These are phyloP conservation scores for Phortica okadai DNA, from an alignment of 2,888 invertebrate species.

Conservation along the genomic window DNA sequence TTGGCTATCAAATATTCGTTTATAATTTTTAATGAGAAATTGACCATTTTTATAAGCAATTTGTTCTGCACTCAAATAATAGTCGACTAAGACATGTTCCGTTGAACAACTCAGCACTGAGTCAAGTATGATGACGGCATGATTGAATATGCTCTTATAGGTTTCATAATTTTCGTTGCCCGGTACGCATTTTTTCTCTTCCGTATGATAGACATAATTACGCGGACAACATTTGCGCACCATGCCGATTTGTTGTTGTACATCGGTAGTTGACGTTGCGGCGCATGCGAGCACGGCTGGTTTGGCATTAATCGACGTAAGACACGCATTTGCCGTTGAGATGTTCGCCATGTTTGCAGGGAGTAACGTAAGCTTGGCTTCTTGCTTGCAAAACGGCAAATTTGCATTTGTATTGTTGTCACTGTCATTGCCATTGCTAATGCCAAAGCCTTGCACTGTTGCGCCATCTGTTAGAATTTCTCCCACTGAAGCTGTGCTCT, in stretches of 20 bases:
- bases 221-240: slow-evolving; percentile 73
- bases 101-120: slow-evolving; percentile 61
- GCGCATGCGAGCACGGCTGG: slow-evolving; percentile 59
- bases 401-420: background rate
- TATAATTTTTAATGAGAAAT: slow-evolving; percentile 50
- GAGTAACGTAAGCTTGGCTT: slow-evolving; percentile 28
- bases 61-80: slow-evolving; percentile 56
- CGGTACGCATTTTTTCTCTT: slow-evolving; percentile 55
- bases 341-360: background rate
- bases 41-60: slow-evolving; percentile 58
- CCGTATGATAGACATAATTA: slow-evolving; percentile 62
- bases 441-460: background rate
- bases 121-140: slow-evolving; percentile 63
- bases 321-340: slow-evolving; percentile 50
- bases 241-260: slow-evolving; percentile 55
- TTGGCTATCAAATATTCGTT: slow-evolving; percentile 50
- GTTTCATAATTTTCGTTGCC: slow-evolving; percentile 52
- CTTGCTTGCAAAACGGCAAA: slow-evolving; percentile 38
- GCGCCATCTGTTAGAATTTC: background rate
- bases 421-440: background rate
- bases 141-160: slow-evolving; percentile 61
- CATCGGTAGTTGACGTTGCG: slow-evolving; percentile 44
- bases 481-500: background rate
- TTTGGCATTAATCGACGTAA: slow-evolving; percentile 53
- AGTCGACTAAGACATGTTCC: slow-evolving; percentile 69